Conservation (phyloP, 2,888 invertebrate species). For the Lithophane ornitopus region DNA sequence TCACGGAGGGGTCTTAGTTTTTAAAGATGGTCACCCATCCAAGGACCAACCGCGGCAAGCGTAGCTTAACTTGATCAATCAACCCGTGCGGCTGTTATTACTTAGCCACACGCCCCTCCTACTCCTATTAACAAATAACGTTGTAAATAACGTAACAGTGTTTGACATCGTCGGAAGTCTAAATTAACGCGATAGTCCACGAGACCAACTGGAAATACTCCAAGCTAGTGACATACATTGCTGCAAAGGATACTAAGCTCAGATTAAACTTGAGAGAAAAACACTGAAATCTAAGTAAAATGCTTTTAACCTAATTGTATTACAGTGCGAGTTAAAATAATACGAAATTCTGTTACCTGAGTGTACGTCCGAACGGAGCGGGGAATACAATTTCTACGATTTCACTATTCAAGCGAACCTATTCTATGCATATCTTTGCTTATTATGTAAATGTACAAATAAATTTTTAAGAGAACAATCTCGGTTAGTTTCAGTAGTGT, state of each 20-base stretch:
- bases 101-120: too few species aligned
- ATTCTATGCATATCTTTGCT: conserved; percentile 40
- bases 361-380: background rate
- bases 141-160: background rate
- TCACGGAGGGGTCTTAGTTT: too few species aligned
- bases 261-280: conserved; percentile 59
- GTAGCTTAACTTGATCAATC: too few species aligned
- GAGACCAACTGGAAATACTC: conserved; percentile 50
- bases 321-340: conserved; percentile 44
- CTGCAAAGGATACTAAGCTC: conserved; percentile 42
- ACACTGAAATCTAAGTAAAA: conserved; percentile 52
- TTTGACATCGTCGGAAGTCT: conserved; percentile 22
- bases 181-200: conserved; percentile 43
- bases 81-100: too few species aligned
- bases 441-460: conserved; percentile 53
- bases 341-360: conserved; percentile 40
- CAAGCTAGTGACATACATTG: conserved; percentile 42
- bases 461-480: conserved; percentile 53
- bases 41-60: too few species aligned
- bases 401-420: conserved; percentile 35
- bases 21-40: too few species aligned
- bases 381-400: conserved; percentile 40
- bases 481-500: background rate
- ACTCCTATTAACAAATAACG: conserved; percentile 16
- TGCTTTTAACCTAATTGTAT: conserved; percentile 65